Evolutionary conservation across 53 echinoderm and acorn worm genomes (phyloP).

Genomic region (Luidia sarsii): DNA sequence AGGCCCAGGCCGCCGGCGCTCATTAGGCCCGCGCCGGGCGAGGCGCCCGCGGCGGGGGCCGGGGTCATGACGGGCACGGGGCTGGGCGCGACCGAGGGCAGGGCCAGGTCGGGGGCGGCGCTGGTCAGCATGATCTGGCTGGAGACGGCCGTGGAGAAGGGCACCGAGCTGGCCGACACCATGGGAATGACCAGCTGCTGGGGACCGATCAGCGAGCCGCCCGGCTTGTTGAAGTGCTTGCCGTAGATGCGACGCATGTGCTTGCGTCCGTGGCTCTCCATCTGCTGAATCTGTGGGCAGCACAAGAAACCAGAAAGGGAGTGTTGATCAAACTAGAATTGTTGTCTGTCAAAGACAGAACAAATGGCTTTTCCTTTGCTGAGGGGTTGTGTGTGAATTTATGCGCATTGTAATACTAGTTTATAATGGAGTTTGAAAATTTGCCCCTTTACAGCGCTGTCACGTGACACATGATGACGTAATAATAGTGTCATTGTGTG

Average conservation of each 20-base stretch:
- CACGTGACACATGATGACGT: too few species aligned
- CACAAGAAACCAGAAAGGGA: not conserved
- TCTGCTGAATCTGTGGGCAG: conserved; percentile 84
- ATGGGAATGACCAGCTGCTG: conserved; percentile 91
- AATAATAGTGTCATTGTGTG: too few species aligned
- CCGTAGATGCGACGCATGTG: conserved; percentile 99
- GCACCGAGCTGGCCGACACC: conserved; percentile 52
- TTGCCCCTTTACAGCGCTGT: too few species aligned
- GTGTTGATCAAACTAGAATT: not conserved
- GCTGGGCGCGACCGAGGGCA: conserved; percentile 36
- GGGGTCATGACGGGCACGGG: conserved; percentile 47
- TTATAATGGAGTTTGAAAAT: too few species aligned
- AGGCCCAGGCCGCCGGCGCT: conserved; percentile 21
- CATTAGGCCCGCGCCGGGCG: conserved; percentile 6
- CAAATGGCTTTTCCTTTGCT: too few species aligned
- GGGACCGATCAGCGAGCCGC: conserved; percentile 76
- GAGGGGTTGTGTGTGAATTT: too few species aligned
- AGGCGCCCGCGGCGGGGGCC: not conserved
- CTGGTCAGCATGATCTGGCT: conserved; percentile 54
- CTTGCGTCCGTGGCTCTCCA: conserved; percentile 97
- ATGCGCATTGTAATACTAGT: too few species aligned
- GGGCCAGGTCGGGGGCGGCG: conserved; percentile 44
- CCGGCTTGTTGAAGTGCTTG: conserved; percentile 96
- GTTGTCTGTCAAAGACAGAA: too few species aligned
- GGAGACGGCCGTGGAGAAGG: conserved; percentile 32